Evolutionary conservation across 2,797 vertebrate genomes (phyloP), one percentile per base, ranked within the genome.

Genomic region (Schizothorax lantsangensis): DNA sequence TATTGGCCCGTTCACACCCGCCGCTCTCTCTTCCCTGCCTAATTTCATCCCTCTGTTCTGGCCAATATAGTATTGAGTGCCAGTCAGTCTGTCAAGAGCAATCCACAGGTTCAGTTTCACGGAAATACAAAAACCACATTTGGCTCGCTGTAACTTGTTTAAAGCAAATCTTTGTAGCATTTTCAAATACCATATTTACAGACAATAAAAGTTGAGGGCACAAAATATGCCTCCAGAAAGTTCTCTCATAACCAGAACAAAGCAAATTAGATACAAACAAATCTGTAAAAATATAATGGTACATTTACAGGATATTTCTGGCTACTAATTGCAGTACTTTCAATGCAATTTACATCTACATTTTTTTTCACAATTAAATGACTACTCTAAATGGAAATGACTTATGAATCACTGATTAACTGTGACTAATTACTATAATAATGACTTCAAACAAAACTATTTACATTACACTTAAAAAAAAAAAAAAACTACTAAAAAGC

Each of bases 1-100:
- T 71, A 92, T 92, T 91, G 90, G 92, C 90, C 92, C 90, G 91
- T 92, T 91, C 90, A 89, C 87, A 88, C 54, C 83, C 73, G 85
- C 87, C 88, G 88, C 36, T 79, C 85, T 23, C 36, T 33, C 89
- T 52, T 79, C 59, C 84, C 43, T 40, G 15, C 43, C 47, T 79
- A 36, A 72, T 85, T 86, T 73, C 72, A 79, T 36, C 74, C 57
- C 85, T 66, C 75, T 81, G 84, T 83, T 83, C 74, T 54, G 64
- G 81, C 71, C 79, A 83, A 87, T 87, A 88, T 75, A 78, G 15
- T 84, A 57, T 73, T 49, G 49, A 86, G 57, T 78, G 59, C 81
- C 69, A 85, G 75, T 88, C 36, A 86, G 38, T 36, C 78, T 88
- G 84, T 57, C 89, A 54, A 84, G 17, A 84, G 77, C 64, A 85